phyloP scores from a whole-genome alignment of 2,797 vertebrate genomes.

The Anomalospiza imberbis region DNA sequence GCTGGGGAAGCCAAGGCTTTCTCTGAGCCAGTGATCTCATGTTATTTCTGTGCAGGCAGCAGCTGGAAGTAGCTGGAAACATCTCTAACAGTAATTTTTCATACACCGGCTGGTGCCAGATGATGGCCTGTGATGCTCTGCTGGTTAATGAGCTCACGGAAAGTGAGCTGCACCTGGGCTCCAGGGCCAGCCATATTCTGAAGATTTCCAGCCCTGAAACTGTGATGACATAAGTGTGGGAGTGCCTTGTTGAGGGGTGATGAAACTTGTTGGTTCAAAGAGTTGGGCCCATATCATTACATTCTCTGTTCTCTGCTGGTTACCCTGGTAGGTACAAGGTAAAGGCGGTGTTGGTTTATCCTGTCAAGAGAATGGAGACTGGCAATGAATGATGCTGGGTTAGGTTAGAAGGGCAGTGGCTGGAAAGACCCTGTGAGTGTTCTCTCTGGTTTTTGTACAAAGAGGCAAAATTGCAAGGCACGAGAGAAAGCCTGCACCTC shows the following conservation, averaged over 20 bases:
- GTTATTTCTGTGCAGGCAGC: conserved; percentile 9
- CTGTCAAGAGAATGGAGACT: not conserved
- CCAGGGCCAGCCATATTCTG: not conserved
- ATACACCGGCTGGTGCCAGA: not conserved
- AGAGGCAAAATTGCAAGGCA: not conserved
- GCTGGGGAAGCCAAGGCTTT: not conserved
- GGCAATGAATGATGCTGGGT: not conserved
- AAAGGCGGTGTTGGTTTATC: not conserved
- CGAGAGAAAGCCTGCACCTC: not conserved
- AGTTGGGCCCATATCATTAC: not conserved
- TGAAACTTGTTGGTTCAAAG: not conserved
- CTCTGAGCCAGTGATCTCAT: conserved; percentile 38
- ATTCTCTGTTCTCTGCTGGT: not conserved
- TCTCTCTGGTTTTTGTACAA: not conserved
- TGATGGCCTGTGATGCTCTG: not conserved
- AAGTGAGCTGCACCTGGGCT: conserved; percentile 21
- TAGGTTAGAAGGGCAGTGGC: not conserved
- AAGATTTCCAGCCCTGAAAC: not conserved
- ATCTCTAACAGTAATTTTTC: conserved; percentile 28
- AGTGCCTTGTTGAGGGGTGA: not conserved
- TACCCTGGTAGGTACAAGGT: not conserved
- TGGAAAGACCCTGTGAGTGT: not conserved
- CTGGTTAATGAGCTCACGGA: conserved; percentile 24
- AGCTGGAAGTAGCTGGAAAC: conserved; percentile 43
- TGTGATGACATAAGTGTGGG: not conserved